These are phyloP conservation scores for Sylvicapra grimmia DNA, from an alignment of 2,113 vertebrate species.

Conservation along the genomic window DNA sequence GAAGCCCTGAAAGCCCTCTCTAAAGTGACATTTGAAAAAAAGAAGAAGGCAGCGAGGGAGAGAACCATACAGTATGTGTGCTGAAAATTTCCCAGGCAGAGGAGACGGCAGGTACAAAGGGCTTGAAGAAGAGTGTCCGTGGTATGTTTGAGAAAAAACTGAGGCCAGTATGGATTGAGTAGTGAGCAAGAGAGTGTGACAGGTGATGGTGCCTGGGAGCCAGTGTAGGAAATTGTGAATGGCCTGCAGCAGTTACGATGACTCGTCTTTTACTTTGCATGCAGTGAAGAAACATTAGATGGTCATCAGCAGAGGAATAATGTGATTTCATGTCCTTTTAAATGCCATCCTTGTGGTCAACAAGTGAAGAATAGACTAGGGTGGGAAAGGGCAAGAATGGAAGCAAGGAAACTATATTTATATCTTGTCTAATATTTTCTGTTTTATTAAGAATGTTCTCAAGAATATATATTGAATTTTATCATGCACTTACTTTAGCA, in stretches of 20 bases:
- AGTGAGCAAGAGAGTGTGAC: neutral
- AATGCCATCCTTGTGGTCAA: neutral
- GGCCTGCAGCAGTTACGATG: neutral
- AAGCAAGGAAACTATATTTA: neutral
- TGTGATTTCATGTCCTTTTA: neutral
- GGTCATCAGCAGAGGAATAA: neutral
- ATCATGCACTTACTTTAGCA: neutral
- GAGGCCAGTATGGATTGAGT: neutral
- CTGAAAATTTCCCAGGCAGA: neutral
- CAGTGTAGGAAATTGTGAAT: neutral
- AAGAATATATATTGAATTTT: neutral
- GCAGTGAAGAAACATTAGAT: neutral
- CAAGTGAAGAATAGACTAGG: neutral
- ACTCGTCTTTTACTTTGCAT: neutral
- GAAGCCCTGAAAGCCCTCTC: neutral
- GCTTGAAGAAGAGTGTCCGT: neutral
- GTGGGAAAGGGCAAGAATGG: neutral
- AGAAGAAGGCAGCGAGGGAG: neutral
- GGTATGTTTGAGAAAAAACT: neutral
- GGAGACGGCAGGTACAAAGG: neutral
- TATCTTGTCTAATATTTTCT: neutral
- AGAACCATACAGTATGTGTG: neutral
- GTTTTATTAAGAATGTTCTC: neutral
- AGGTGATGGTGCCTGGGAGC: neutral
- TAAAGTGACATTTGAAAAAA: neutral